A percentile compares a stretch with the other conserved stretches of the same genome.
Conservation (phyloP, 2,797 vertebrate species). For the Crax fasciolata region DNA sequence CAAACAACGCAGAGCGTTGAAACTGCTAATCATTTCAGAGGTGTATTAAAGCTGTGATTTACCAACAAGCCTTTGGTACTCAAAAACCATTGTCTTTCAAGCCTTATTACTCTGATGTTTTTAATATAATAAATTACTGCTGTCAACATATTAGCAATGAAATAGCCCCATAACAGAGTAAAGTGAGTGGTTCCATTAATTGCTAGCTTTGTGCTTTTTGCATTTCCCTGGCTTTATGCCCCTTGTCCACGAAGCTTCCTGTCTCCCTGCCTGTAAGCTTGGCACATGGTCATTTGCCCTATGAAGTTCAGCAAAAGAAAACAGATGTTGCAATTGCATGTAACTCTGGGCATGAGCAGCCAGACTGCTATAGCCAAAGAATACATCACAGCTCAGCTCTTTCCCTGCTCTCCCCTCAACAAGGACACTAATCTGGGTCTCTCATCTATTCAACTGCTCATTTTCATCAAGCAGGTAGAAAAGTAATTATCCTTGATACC, state of each 20-base stretch:
- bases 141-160: background rate
- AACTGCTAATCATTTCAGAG: background rate
- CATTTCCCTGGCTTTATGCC: background rate
- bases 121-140: background rate
- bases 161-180: background rate
- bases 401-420: background rate
- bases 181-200: background rate
- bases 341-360: background rate
- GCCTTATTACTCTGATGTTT: background rate
- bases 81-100: background rate
- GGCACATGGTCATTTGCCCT: background rate
- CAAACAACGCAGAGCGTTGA: background rate
- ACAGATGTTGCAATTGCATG: background rate
- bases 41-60: background rate
- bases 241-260: background rate
- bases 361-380: background rate
- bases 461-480: background rate
- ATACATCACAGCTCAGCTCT: background rate
- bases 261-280: background rate
- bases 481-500: background rate
- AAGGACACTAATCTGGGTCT: background rate
- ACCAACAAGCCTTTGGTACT: background rate
- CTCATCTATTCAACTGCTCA: background rate
- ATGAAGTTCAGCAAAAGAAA: background rate
- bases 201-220: background rate